phyloP scores from a whole-genome alignment of 2,797 vertebrate genomes.

The Neosilurus mollespiculum region DNA sequence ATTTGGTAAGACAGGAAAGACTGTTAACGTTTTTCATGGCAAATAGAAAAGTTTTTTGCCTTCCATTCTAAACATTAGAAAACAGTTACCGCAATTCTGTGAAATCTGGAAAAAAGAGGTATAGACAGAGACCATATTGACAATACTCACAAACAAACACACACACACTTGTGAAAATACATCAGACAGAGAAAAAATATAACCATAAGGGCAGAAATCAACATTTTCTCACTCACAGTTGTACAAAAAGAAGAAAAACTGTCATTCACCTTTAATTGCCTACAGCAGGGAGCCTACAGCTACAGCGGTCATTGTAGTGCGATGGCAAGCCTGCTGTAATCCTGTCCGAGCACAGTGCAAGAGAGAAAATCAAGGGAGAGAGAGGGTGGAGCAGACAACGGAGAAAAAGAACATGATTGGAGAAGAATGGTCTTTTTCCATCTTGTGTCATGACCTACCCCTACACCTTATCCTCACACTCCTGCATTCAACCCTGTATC shows the following conservation, averaged over 20 bases:
- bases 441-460: slow-evolving; percentile 29
- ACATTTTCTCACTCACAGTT: not conserved
- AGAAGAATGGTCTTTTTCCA: slow-evolving; percentile 36
- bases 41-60: not conserved
- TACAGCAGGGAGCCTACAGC: slow-evolving; percentile 54
- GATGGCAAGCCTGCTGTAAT: slow-evolving; percentile 55
- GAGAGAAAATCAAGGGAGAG: slow-evolving; percentile 22
- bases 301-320: slow-evolving; percentile 57
- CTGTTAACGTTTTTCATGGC: slow-evolving; percentile 20
- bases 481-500: slow-evolving; percentile 30
- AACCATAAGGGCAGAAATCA: not conserved
- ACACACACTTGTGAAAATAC: not conserved
- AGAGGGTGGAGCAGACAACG: slow-evolving; percentile 42
- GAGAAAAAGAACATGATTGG: slow-evolving; percentile 47
- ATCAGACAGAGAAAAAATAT: not conserved
- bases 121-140: not conserved
- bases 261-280: slow-evolving; percentile 63
- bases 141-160: too few species aligned
- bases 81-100: not conserved
- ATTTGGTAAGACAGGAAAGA: slow-evolving; percentile 44
- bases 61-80: not conserved
- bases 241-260: not conserved
- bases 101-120: not conserved
- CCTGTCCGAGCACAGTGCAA: slow-evolving; percentile 30
- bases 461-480: slow-evolving; percentile 30